phyloP scores from a whole-genome alignment of 2,888 invertebrate genomes.

The Steinernema carpocapsae region DNA sequence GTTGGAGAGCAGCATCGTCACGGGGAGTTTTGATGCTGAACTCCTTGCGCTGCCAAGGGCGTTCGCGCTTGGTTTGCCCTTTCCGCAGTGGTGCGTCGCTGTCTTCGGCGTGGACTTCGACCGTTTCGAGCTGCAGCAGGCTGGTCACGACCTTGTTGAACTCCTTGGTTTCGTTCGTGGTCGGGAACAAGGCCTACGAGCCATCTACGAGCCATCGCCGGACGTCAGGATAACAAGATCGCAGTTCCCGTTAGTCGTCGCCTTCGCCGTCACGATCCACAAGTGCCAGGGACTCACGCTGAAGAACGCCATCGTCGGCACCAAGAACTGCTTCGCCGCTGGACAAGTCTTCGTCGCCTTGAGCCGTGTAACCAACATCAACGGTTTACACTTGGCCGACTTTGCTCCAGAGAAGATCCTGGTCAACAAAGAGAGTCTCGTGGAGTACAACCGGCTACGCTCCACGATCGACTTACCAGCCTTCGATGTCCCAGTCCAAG shows the following conservation, averaged over 20 bases:
- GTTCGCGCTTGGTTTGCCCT: background rate
- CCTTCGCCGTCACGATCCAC: too few relatives aligned
- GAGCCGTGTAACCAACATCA: too few relatives aligned
- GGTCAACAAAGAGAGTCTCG: too few relatives aligned
- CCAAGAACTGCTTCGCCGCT: too few relatives aligned
- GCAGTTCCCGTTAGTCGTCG: background rate
- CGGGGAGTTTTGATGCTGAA: background rate
- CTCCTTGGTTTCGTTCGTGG: background rate
- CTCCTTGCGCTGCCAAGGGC: background rate
- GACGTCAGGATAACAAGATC: background rate
- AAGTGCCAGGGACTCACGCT: too few relatives aligned
- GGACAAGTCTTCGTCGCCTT: too few relatives aligned
- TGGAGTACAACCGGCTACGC: too few relatives aligned
- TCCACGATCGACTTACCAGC: too few relatives aligned
- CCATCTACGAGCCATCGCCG: background rate
- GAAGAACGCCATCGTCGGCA: too few relatives aligned
- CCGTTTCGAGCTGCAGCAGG: background rate
- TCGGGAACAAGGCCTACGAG: background rate
- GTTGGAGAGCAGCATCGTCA: background rate
- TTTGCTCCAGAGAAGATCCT: too few relatives aligned
- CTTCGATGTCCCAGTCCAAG: too few relatives aligned
- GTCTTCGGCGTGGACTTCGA: conserved; percentile 17
- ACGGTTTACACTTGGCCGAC: too few relatives aligned
- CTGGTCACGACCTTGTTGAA: conserved; percentile 22
- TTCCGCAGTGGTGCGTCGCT: background rate